phyloP scores from a whole-genome alignment of 2,797 vertebrate genomes.

The Rousettus madagascariensis region DNA sequence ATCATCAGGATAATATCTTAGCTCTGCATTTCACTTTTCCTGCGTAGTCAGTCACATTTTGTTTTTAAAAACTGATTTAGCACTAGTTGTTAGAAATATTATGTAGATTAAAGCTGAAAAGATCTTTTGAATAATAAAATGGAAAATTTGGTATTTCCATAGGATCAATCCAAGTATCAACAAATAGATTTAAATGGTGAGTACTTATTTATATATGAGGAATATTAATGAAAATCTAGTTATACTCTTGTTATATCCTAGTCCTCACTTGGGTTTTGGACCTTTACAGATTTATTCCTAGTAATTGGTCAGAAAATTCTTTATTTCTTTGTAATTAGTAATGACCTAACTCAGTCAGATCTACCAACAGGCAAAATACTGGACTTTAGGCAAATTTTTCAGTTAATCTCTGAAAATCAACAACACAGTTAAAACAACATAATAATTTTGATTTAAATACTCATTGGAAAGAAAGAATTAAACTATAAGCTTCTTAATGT shows the following conservation, averaged over 20 bases:
- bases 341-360: background rate
- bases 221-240: background rate
- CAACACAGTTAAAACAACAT: constrained; percentile 37
- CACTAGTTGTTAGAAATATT: background rate
- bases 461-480: constrained; percentile 34
- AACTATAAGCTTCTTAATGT: constrained; percentile 27
- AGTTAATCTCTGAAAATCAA: constrained; percentile 36
- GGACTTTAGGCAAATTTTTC: background rate
- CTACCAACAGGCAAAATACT: background rate
- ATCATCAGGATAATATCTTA: background rate
- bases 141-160: background rate
- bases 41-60: background rate
- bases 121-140: background rate
- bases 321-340: constrained; percentile 27
- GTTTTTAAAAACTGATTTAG: background rate
- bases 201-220: background rate
- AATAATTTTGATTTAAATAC: constrained; percentile 52
- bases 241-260: background rate
- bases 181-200: background rate
- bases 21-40: background rate
- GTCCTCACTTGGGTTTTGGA: background rate
- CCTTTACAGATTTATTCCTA: background rate
- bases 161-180: background rate
- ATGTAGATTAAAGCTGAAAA: background rate
- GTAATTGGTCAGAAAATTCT: background rate